A percentile compares a stretch with the other conserved stretches of the same genome.
phyloP scores from a whole-genome alignment of 2,888 invertebrate species.

The Actias luna region DNA sequence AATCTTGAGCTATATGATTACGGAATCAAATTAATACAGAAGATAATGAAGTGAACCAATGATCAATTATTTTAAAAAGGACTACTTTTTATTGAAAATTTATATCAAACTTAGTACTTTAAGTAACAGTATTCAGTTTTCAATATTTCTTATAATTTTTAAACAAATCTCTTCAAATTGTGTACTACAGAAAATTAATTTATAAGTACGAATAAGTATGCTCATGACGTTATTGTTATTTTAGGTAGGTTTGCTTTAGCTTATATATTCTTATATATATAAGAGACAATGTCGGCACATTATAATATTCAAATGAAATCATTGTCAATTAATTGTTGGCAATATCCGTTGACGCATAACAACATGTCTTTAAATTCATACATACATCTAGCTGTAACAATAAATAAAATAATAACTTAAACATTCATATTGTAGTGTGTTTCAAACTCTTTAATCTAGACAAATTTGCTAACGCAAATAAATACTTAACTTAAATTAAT shows the following conservation, averaged over 20 bases:
- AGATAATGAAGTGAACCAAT: no score
- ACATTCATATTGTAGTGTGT: not conserved
- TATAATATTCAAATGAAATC: constrained; percentile 34
- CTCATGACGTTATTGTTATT: not conserved
- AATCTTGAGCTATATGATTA: no score
- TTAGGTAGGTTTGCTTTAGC: not conserved
- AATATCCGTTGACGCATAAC: constrained; percentile 37
- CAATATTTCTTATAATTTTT: no score
- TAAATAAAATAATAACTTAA: constrained; percentile 11
- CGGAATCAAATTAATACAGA: no score
- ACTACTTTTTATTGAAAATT: no score
- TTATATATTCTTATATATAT: constrained; percentile 10
- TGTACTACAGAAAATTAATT: not conserved
- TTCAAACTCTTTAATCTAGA: not conserved
- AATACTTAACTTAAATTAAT: not conserved
- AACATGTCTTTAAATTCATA: constrained; percentile 21
- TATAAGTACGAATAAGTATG: not conserved
- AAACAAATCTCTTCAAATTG: no score
- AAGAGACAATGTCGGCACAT: constrained; percentile 19
- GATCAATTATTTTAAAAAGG: no score
- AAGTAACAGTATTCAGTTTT: not conserved
- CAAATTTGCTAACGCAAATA: not conserved
- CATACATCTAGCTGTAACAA: constrained; percentile 14
- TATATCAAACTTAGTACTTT: no score
- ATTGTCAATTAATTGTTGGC: constrained; percentile 29